Evolutionary conservation across 2,113 vertebrate species (phyloP).

Genomic region (Geococcyx californianus): DNA sequence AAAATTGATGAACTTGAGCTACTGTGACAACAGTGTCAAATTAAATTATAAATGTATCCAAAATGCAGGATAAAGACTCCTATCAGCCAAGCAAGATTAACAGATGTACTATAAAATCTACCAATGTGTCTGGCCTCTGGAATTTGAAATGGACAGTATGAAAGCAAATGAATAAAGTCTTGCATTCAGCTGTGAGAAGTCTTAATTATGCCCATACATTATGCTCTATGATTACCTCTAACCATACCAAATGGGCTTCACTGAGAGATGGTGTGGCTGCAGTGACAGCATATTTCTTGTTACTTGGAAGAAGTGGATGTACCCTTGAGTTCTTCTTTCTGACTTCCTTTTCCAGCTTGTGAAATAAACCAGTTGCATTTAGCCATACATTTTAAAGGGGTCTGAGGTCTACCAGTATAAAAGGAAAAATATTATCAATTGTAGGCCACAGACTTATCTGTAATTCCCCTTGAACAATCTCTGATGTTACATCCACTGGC

Average conservation of each 20-base stretch:
- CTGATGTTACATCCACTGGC: neutral
- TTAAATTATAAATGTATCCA: neutral
- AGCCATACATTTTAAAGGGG: neutral
- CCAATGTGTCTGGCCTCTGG: neutral
- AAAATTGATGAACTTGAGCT: neutral
- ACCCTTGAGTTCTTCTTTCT: neutral
- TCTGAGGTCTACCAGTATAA: neutral
- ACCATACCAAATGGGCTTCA: neutral
- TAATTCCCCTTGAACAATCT: neutral
- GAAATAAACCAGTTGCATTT: neutral
- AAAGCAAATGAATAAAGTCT: neutral
- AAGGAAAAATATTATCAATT: neutral
- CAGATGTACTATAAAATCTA: neutral
- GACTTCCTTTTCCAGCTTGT: neutral
- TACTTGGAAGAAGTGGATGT: neutral
- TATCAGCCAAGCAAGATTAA: neutral
- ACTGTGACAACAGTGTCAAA: neutral
- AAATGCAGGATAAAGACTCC: neutral
- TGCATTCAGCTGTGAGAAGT: neutral
- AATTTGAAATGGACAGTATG: neutral
- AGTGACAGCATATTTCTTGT: fast-evolving
- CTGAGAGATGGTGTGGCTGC: fast-evolving
- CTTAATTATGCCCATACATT: neutral
- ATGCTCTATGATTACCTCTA: neutral
- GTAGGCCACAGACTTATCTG: neutral